These are phyloP conservation scores for Centropus unirufus DNA, from an alignment of 2,113 vertebrate species.

Conservation along the genomic window DNA sequence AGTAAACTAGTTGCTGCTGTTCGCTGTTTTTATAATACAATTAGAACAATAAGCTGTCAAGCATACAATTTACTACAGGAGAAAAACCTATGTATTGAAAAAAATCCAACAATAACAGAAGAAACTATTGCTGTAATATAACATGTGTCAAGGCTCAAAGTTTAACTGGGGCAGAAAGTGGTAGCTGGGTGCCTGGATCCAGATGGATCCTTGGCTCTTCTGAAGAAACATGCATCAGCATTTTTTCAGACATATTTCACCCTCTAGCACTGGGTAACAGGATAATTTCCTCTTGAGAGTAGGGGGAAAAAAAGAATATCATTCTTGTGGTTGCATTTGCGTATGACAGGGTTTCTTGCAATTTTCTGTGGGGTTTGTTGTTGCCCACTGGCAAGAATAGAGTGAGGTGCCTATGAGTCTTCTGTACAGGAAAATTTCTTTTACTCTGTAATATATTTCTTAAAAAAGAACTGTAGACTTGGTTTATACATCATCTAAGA, in stretches of 20 bases:
- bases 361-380: neutral
- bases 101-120: accelerated
- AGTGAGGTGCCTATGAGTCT: neutral
- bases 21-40: neutral
- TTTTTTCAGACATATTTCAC: neutral
- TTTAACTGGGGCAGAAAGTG: neutral
- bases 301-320: neutral
- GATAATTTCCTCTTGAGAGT: neutral
- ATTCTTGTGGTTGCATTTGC: neutral
- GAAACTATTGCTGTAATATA: neutral
- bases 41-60: neutral
- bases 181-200: neutral
- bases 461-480: neutral
- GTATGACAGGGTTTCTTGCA: neutral
- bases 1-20: neutral
- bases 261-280: neutral
- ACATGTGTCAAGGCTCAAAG: neutral
- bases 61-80: neutral
- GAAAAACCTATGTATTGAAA: neutral
- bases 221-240: neutral
- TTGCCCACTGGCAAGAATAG: neutral
- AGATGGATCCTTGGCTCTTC: neutral
- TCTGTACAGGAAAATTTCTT: neutral
- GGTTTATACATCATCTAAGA: neutral
- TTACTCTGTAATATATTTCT: neutral